Base-by-base conservation (phyloP, 2,113 vertebrate species). In the Globicephala melas region DNA sequence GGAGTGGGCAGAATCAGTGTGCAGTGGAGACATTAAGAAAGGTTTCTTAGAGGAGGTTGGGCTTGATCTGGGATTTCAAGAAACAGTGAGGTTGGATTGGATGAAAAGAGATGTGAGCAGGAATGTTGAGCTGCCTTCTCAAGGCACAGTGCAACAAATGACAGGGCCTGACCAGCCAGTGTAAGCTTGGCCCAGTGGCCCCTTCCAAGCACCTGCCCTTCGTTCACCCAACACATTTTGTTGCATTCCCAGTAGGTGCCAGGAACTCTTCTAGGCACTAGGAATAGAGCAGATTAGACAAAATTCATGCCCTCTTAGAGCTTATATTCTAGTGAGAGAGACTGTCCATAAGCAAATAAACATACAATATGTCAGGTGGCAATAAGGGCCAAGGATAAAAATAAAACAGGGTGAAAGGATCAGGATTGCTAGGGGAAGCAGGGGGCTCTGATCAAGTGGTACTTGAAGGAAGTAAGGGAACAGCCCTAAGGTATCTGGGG, bases 191-290 rank as follows among this genome's bases (percentile, higher is more conserved):
- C 31, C n/a, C 41, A 20, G 0, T 3, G 18, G 31, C 25, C 44
- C 62, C 55, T 80, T 71, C 55, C 6, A 9, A 36, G 15, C 6
- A 38, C 38, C 41, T 2, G 0, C 25, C 47, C 55, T 55, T 65
- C 0, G 0, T 71, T 26, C 41, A 71, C 1, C 41, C 63, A 18
- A 0, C 74, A 47, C 3, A 1, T 31, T 36, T 63, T 36, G 13
- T 11, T 33, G 25, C 47, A 2, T 93, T 67, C 85, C 84, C 6
- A 0, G 33, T 50, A 50, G 36, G 25, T 68, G 1, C 60, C 26
- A 21, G 38, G 47, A 26, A 2, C 58, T 93, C 3, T 36, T 38
- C 68, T 26, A 88, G 47, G 58, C 6, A 0, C 65, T 53, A 38
- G 74, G 55, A 65, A 23, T 26, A 92, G 55, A 93, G 38, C 67